Evolutionary conservation across 2,888 invertebrate species (phyloP).

Genomic region (Nemapogon koenigi): DNA sequence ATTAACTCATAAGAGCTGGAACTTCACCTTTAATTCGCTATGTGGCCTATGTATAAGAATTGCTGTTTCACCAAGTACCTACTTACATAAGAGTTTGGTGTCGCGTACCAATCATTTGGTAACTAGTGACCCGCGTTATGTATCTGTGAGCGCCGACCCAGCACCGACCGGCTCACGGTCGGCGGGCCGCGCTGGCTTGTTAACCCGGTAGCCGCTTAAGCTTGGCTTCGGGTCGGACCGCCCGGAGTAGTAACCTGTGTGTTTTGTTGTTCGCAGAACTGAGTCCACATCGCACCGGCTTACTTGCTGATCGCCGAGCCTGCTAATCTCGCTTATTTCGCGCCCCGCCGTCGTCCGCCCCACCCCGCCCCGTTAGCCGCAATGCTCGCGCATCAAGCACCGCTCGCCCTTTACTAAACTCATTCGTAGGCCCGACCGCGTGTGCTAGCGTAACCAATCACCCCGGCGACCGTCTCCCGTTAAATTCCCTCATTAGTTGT

Average conservation of each 20-base stretch:
- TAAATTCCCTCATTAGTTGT: not conserved
- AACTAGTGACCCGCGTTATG: too few species aligned
- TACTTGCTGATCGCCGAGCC: slow-evolving; percentile 63
- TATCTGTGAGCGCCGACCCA: too few species aligned
- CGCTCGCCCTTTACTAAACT: slow-evolving; percentile 61
- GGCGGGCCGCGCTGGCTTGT: slow-evolving; percentile 42
- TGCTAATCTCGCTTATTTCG: slow-evolving; percentile 64
- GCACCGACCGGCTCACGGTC: slow-evolving; percentile 24
- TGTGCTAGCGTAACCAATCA: slow-evolving; percentile 48
- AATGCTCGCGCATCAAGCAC: slow-evolving; percentile 61
- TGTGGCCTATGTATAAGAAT: too few species aligned
- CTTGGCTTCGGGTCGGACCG: slow-evolving; percentile 56
- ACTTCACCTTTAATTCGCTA: too few species aligned
- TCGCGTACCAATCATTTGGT: too few species aligned
- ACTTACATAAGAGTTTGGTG: too few species aligned
- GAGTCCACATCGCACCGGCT: slow-evolving; percentile 63
- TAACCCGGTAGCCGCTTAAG: slow-evolving; percentile 63
- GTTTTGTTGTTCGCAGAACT: slow-evolving; percentile 67
- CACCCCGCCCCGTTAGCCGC: slow-evolving; percentile 48
- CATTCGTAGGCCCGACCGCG: slow-evolving; percentile 54
- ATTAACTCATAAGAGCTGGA: too few species aligned
- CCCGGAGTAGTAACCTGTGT: slow-evolving; percentile 61
- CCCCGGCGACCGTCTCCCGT: slow-evolving; percentile 34
- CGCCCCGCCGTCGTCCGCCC: slow-evolving; percentile 56
- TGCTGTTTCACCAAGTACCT: too few species aligned